A percentile compares a stretch with the other conserved stretches of the same genome.
Conservation (phyloP, 2,888 invertebrate species). For the Ormyrus rosae region DNA sequence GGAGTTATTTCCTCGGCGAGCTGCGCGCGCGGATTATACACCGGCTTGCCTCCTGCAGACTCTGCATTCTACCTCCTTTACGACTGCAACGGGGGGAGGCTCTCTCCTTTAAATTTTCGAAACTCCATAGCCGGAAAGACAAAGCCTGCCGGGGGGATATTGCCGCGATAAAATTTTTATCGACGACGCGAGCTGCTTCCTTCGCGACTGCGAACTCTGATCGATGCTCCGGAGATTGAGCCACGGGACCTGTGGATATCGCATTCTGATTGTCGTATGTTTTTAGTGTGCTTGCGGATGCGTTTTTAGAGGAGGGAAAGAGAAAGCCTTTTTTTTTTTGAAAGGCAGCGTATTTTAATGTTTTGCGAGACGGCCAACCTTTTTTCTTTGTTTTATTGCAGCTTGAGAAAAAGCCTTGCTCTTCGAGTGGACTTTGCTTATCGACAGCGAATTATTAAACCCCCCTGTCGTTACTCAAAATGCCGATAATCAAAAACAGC, state of each 20-base stretch:
- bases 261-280: neutral
- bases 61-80: conserved; percentile 26
- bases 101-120: conserved; percentile 29
- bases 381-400: too few relatives aligned
- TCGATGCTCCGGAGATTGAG: too few relatives aligned
- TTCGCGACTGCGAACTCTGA: too few relatives aligned
- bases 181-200: neutral
- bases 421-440: too few relatives aligned
- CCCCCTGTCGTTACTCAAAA: too few relatives aligned
- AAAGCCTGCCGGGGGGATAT: neutral
- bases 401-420: too few relatives aligned
- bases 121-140: neutral
- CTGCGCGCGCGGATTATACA: conserved; percentile 33
- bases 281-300: neutral
- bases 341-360: too few relatives aligned
- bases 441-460: too few relatives aligned
- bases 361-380: too few relatives aligned
- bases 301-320: neutral
- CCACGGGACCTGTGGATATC: neutral
- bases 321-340: too few relatives aligned
- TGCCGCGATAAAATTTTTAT: conserved; percentile 39
- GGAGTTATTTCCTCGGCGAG: conserved; percentile 48
- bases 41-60: neutral
- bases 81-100: neutral
- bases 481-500: too few relatives aligned